Base-by-base conservation (phyloP, 2,888 invertebrate genomes). In the Drosophila putrida region DNA sequence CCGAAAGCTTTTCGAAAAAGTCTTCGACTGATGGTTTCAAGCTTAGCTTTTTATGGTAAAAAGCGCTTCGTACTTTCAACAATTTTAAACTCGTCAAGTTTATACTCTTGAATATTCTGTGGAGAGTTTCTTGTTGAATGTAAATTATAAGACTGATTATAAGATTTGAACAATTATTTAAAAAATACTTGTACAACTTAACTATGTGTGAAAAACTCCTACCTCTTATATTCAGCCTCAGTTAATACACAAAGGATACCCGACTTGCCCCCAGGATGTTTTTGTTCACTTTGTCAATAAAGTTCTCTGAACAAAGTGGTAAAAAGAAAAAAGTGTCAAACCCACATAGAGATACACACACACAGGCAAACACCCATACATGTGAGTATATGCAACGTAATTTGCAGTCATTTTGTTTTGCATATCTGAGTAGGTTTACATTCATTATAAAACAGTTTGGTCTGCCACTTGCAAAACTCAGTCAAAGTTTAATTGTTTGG, bases 401-500 rank as follows among this genome's bases (percentile, higher is more conserved):
- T 73, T 80, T 59, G 39, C 59, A 59, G 70, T 43, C 51, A 74
- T 64, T 86, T 80, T 87, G 69, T 55, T 82, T 71, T 67, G 69
- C 76, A 70, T 70, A 61, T 64, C 57, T 60, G 63, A 62, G 58
- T 71, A 63, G 67, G 63, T 53, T 61, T 54, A 71, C 55, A 80
- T 80, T 69, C 71, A 78, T 73, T 76, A 75, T 66, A 72, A 71
- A 78, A 57, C 59, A 74, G 71, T 77, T 79, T 75, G 79, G 80
- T 73, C 70, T 77, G 77, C 70, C 82, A 83, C 72, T 79, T 73
- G 66, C 60, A 43, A 75, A 73, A 69, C 73, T 74, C 63, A 61
- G 72, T 70, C 71, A 88, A 88, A 88, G 89, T 89, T 90, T 80
- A 89, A 89, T 89, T 84, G 85, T 87, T 84, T 65, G 27, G 43